These are phyloP conservation scores for Sclerodermus sp. DNA, from an alignment of 2,888 invertebrate species.

Conservation along the genomic window DNA sequence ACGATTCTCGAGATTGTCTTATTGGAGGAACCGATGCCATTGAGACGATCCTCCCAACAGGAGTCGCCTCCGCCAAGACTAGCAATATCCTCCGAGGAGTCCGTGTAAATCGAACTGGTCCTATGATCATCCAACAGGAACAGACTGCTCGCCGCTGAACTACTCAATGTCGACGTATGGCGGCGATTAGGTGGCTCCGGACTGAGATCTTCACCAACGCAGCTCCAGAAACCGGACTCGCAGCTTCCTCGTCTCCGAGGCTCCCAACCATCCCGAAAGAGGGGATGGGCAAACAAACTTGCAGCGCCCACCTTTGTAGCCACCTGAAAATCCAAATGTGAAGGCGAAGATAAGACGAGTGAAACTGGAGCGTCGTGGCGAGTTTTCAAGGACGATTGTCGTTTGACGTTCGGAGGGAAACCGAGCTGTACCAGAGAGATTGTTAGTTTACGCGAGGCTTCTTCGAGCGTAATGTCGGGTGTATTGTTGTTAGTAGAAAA, in stretches of 20 bases:
- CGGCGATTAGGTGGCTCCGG: constrained; percentile 54
- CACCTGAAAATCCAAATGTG: constrained; percentile 33
- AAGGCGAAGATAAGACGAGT: not conserved
- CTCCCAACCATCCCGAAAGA: constrained; percentile 58
- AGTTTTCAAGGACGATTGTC: too few relatives aligned
- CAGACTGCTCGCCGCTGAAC: constrained; percentile 61
- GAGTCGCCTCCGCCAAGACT: constrained; percentile 78
- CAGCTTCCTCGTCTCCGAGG: constrained; percentile 80
- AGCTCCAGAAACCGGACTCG: constrained; percentile 88
- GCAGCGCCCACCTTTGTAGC: constrained; percentile 60
- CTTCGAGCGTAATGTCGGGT: not conserved
- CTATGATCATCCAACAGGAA: constrained; percentile 67
- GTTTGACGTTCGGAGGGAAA: too few relatives aligned
- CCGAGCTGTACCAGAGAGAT: too few relatives aligned
- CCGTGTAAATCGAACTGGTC: constrained; percentile 82
- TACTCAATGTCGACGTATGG: constrained; percentile 57
- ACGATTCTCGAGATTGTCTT: constrained; percentile 77
- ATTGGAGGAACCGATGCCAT: constrained; percentile 60
- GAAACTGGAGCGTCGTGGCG: too few relatives aligned
- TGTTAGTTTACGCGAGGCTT: too few relatives aligned
- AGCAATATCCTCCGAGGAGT: constrained; percentile 84
- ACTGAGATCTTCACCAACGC: constrained; percentile 77
- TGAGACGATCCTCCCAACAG: constrained; percentile 69
- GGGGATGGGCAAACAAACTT: constrained; percentile 65
- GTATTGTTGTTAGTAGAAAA: not conserved